Conservation (phyloP, 2,113 vertebrate species). For the Porphyrio hochstetteri region DNA sequence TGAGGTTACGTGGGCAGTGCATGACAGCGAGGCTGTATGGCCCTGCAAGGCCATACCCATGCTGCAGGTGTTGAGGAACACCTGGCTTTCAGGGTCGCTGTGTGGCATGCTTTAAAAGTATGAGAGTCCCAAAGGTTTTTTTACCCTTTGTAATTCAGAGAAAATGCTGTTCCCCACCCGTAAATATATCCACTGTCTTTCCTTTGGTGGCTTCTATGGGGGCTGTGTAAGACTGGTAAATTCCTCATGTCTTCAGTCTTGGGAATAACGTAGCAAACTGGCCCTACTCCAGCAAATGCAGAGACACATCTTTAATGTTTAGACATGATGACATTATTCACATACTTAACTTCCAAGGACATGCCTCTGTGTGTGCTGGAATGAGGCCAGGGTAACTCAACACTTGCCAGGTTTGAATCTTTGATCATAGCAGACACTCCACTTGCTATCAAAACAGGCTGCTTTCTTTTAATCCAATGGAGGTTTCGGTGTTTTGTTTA, state of each 20-base stretch:
- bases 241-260: neutral
- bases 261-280: neutral
- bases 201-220: neutral
- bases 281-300: neutral
- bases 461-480: neutral
- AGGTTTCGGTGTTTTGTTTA: neutral
- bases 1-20: neutral
- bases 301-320: neutral
- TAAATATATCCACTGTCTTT: neutral
- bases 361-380: conserved; percentile 6
- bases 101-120: neutral
- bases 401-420: neutral
- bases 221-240: neutral
- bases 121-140: neutral
- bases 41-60: neutral
- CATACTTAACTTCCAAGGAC: conserved; percentile 15
- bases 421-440: neutral
- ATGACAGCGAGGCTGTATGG: fast-evolving
- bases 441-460: neutral
- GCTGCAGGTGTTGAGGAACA: neutral
- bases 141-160: neutral
- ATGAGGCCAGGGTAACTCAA: neutral
- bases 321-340: neutral
- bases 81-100: neutral
- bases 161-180: neutral